A percentile compares a stretch with the other conserved stretches of the same genome.
These are phyloP conservation scores for Meriones psammophilus DNA, from an alignment of 2,797 vertebrate genomes.

Conservation along the genomic window DNA sequence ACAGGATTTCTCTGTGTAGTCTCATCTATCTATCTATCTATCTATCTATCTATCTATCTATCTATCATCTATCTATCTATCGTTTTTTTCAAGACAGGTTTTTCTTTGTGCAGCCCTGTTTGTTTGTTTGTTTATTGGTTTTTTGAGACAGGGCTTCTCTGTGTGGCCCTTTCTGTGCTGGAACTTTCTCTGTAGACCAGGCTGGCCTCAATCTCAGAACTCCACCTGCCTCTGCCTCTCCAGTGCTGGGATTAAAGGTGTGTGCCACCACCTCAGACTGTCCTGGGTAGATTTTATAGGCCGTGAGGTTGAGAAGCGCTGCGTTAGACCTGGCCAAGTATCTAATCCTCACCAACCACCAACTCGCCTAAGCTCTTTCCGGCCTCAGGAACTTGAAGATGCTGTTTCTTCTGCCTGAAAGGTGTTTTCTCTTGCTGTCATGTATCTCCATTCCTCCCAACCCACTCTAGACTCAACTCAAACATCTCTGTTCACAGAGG, in stretches of 20 bases:
- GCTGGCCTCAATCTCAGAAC: neutral
- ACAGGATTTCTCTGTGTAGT: neutral
- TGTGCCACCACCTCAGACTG: too few species aligned
- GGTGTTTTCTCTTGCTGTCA: neutral
- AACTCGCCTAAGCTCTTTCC: neutral
- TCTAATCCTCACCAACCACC: neutral
- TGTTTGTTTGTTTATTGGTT: too few species aligned
- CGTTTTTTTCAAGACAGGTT: too few species aligned
- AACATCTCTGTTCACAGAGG: constrained; percentile 3
- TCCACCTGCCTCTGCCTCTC: neutral
- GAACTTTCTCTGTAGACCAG: neutral
- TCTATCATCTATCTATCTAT: too few species aligned
- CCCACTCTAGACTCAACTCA: neutral
- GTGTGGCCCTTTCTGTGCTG: neutral
- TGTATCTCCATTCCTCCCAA: neutral
- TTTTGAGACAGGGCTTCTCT: too few species aligned
- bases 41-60: too few species aligned
- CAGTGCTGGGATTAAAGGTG: neutral
- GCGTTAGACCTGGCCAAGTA: neutral
- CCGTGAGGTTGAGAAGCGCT: neutral
- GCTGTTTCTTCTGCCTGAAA: neutral
- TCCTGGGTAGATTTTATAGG: neutral
- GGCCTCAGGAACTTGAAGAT: neutral
- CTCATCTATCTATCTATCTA: too few species aligned
- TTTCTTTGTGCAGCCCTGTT: too few species aligned